Evolutionary conservation across 2,888 invertebrate genomes (phyloP), one percentile per base, ranked within the genome.

Genomic region (Chirona hameri): DNA sequence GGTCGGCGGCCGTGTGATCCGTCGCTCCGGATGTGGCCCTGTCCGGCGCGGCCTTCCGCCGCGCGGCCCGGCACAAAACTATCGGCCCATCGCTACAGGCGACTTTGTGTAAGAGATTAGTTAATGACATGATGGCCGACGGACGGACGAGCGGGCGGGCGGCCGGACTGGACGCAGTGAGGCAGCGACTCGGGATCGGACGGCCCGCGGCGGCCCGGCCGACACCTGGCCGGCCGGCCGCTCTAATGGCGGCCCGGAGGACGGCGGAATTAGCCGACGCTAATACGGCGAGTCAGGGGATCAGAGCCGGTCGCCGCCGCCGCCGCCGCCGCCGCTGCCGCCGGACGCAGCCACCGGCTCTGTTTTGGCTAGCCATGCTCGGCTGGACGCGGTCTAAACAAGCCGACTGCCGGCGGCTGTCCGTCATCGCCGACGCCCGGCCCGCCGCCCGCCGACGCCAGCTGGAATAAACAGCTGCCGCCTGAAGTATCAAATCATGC

Each of bases 401-500:
- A 31, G 14, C 18, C 27, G 18, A 31, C 31, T 9, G 72, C 72
- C 31, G 18, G 72, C 27, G 29, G 31, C 31, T 4, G 18, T 72
- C 72, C 5, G 29, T 72, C 72, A 7, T 29, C 72, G 31, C 72
- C 31, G 12, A n/a, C 65, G 65, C 65, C 39, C 39, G 39, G 39
- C 39, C 39, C 60, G 24, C 65, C 65, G 65, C 14, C 65, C 27
- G 65, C 27, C 39, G 39, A 2, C 39, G 39, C 39, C 39, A 39
- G 31, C 31, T 72, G 31, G 31, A 72, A 72, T 72, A 72, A 72
- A 72, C 72, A 72, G 72, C 72, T 72, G 72, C 72, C 72, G 72
- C 72, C 72, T 72, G 72, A 14, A 29, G 31, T 72, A 72, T 31
- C 18, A 72, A 72, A 18, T 72, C 72, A 31, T 29, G 18, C 72